A percentile compares a stretch with the other conserved stretches of the same genome.
phyloP scores from a whole-genome alignment of 1,140 invertebrate species.

The Platyura marginata region DNA sequence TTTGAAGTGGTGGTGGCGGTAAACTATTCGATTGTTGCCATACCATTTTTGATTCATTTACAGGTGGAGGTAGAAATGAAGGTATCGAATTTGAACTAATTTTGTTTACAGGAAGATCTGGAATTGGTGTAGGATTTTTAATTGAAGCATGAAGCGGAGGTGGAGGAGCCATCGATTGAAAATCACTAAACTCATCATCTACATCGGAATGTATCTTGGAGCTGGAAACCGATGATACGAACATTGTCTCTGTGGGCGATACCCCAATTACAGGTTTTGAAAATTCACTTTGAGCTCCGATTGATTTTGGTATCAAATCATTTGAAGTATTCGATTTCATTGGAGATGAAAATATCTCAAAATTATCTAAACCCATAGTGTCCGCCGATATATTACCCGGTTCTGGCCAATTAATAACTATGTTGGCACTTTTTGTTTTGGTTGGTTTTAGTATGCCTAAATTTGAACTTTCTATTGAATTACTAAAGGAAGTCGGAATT shows the following conservation, averaged over 20 bases:
- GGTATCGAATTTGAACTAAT: too few relatives aligned
- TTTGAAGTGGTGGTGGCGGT: neutral
- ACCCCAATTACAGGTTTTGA: neutral
- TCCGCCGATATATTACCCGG: neutral
- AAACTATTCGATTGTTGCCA: neutral
- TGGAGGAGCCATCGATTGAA: neutral
- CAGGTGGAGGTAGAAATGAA: neutral
- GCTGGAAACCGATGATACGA: neutral
- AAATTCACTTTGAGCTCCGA: too few relatives aligned
- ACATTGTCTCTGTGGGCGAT: neutral
- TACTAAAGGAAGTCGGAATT: neutral
- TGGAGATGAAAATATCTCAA: too few relatives aligned
- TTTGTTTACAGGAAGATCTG: too few relatives aligned
- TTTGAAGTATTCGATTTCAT: too few relatives aligned
- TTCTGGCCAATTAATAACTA: neutral
- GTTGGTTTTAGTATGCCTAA: neutral
- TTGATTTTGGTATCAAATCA: too few relatives aligned
- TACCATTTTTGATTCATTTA: neutral
- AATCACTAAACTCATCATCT: neutral
- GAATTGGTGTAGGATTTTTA: too few relatives aligned
- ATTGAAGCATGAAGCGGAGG: neutral
- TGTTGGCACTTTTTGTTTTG: neutral
- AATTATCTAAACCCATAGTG: too few relatives aligned
- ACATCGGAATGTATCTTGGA: too few relatives aligned
- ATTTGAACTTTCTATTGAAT: neutral